Base-by-base conservation (phyloP, 2,888 invertebrate genomes). In the Hydrotaea diabolus region DNA sequence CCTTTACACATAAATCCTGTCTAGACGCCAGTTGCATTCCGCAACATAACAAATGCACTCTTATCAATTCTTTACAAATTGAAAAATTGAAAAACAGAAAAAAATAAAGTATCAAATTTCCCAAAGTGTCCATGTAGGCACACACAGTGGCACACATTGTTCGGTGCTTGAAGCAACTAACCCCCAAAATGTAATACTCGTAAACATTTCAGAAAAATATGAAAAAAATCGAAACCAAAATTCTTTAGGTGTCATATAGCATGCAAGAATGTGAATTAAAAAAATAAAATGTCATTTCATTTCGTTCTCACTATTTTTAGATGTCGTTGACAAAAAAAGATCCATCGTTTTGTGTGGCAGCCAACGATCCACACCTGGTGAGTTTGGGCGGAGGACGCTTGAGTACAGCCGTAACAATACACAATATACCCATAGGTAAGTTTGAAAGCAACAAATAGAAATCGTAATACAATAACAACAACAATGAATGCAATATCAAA, bases 381-480 rank as follows among this genome's bases (percentile, higher is more conserved):
- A 97, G 97, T 93, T 94, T 97, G 90, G 98, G 98, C 86, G 96
- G 97, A 87, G 97, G 97, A 82, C 94, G 98, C 86, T 94, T 98
- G 85, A 97, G 97, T 92, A 97, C 97, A 46, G 97, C 97, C n/a
- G 97, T 98, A 89, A 98, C 98, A 43, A 94, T 98, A 88, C 97
- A 97, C 93, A 97, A 97, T 87, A 94, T 98, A 90, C 96, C 96
- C 88, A 96, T 96, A 95, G 98, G 98, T 98, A 92, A 91, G 92
- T 89, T 46, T 8, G 19, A n/a, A n/a, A n/a, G n/a, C n/a, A n/a
- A n/a, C n/a, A n/a, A n/a, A n/a, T n/a, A n/a, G n/a, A n/a, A n/a
- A n/a, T n/a, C n/a, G n/a, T n/a, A n/a, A n/a, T n/a, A 84, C 7
- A 71, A 17, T 8, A 49, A 43, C 26, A 46, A 15, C 15, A n/a